phyloP scores from a whole-genome alignment of 2,888 invertebrate genomes.

The Abscondita cerata region DNA sequence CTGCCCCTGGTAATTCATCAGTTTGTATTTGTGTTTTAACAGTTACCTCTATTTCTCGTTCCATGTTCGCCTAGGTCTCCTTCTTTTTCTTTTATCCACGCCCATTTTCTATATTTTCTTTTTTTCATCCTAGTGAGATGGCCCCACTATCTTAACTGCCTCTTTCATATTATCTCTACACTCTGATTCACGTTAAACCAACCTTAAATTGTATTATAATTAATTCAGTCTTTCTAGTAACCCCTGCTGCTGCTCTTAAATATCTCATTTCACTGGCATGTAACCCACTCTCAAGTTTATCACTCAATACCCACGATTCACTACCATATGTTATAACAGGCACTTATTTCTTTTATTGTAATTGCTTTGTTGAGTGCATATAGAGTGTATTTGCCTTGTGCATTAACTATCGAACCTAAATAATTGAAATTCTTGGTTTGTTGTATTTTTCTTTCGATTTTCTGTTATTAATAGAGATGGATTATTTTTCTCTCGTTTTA shows the following conservation, averaged over 20 bases:
- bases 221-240: slow-evolving; percentile 8
- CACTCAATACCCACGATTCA: background rate
- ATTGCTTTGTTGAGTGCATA: background rate
- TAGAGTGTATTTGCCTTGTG: background rate
- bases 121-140: background rate
- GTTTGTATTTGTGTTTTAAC: background rate
- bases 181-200: background rate
- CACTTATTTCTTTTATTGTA: background rate
- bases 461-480: background rate
- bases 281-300: background rate
- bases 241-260: slow-evolving; percentile 3
- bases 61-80: background rate
- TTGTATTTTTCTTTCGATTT: slow-evolving; percentile 3
- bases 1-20: background rate
- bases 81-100: background rate
- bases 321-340: background rate
- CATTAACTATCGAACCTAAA: background rate
- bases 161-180: background rate
- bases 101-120: background rate
- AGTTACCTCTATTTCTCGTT: no score
- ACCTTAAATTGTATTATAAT: no score
- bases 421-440: background rate
- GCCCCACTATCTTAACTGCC: background rate
- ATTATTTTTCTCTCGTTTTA: background rate
- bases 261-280: slow-evolving; percentile 10